Conservation (phyloP, 2,113 vertebrate genomes). For the Phrynosoma blainvillii region DNA sequence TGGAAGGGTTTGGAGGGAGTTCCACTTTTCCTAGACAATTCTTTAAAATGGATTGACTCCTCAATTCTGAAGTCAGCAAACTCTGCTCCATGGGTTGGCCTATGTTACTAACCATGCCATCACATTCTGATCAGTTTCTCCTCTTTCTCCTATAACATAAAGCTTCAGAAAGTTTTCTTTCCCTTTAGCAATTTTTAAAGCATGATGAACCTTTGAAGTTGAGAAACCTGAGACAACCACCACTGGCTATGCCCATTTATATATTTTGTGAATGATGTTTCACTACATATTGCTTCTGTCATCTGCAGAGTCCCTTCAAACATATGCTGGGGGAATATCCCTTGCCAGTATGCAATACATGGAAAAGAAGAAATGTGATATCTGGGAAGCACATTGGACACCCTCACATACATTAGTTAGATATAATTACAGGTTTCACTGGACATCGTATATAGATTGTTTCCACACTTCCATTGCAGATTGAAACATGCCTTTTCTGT, state of each 20-base stretch:
- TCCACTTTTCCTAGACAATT: too few species aligned
- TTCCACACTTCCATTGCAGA: not conserved
- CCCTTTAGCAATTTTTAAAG: not conserved
- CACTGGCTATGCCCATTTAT: not conserved
- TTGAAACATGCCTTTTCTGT: not conserved
- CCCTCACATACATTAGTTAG: not conserved
- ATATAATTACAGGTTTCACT: not conserved
- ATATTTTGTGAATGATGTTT: not conserved
- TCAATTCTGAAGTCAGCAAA: not conserved
- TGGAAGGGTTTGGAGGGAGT: not conserved
- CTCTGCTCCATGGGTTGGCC: not conserved
- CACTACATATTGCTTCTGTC: not conserved
- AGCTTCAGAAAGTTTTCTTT: not conserved
- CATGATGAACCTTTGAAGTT: not conserved
- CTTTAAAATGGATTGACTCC: not conserved
- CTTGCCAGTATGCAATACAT: not conserved
- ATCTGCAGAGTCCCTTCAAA: not conserved
- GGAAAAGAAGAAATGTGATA: not conserved
- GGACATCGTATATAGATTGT: not conserved
- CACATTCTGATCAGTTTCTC: not conserved
- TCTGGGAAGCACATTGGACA: not conserved
- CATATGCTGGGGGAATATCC: not conserved
- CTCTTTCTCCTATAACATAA: not conserved
- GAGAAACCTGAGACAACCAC: not conserved
- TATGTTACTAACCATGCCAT: not conserved